Evolutionary conservation across 2,888 invertebrate species (phyloP), one percentile per base, ranked within the genome.

Genomic region (Drosophila limbata): DNA sequence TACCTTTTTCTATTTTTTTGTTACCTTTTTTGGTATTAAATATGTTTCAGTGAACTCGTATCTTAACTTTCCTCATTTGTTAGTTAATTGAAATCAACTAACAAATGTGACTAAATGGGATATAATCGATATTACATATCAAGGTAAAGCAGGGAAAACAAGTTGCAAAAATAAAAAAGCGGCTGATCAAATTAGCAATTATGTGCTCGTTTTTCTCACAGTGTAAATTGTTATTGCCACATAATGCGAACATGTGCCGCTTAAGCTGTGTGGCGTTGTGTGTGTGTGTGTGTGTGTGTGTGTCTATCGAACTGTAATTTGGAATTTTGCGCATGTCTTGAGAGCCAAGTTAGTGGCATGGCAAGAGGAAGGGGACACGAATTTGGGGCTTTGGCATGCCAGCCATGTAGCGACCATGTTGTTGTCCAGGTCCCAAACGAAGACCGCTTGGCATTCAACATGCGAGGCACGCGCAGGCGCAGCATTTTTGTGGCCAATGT

Each of bases 381-480:
- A 33, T 52, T 42, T 47, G 50, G 35, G 44, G 25, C 57, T 61
- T 75, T 69, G 73, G 69, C 66, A 78, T 81, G 73, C 81, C 44
- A 68, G 57, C 68, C 83, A 73, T 79, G 77, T 73, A 63, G 31
- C 55, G 42, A 50, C 21, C 48, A 56, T 64, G 68, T 68, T 75
- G 48, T 45, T 61, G 69, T 19, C 52, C 42, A 31, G 39, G 40
- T 50, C 4, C 62, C 68, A 63, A 52, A 57, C 55, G 42, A 37
- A 15, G 28, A 6, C 31, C 28, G 48, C 56, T 31, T 66, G 71
- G 65, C 48, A 65, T 67, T 75, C 44, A 65, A 65, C 44, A 83
- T 83, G 79, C 81, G 19, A 69, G 56, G 66, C 84, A 84, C 84
- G 84, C 84, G 87, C 84, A 86, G 71, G 84, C 87, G 84, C 82